A percentile compares a stretch with the other conserved stretches of the same genome.
Conservation (phyloP, 2,888 invertebrate genomes). For the Sminthurides aquaticus region DNA sequence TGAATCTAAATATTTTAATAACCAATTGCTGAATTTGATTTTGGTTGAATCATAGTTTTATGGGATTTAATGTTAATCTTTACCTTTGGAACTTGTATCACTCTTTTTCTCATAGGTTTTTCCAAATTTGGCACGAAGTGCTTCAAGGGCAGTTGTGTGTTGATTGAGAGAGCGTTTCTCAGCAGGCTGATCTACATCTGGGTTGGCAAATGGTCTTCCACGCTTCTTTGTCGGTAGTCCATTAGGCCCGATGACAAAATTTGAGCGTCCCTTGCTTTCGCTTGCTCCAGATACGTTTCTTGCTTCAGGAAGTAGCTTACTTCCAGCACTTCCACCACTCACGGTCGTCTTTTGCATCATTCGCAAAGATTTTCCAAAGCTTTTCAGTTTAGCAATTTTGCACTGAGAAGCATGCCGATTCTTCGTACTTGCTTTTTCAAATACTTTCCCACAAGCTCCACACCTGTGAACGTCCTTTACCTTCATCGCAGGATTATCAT, state of each 20-base stretch:
- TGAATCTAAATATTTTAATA: too few relatives aligned
- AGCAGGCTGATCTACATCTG: not conserved
- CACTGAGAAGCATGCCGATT: not conserved
- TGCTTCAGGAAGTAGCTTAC: not conserved
- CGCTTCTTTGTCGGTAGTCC: not conserved
- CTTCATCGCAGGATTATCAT: not conserved
- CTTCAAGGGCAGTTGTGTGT: not conserved
- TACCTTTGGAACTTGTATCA: too few relatives aligned
- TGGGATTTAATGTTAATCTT: too few relatives aligned
- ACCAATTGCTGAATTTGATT: too few relatives aligned
- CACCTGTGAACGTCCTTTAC: not conserved
- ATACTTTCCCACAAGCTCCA: not conserved
- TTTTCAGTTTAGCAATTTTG: not conserved
- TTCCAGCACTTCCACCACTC: not conserved
- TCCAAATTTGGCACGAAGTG: not conserved
- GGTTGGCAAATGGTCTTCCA: slow-evolving; percentile 9
- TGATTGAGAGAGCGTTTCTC: too few relatives aligned
- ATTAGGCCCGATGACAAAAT: not conserved
- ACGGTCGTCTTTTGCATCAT: not conserved
- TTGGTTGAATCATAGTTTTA: too few relatives aligned
- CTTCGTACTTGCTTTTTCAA: not conserved
- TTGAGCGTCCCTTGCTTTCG: not conserved
- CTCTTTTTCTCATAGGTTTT: too few relatives aligned
- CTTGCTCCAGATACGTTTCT: too few relatives aligned
- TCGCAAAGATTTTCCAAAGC: not conserved